Percentiles rank a stretch among this genome's conserved stretches.
Conservation (phyloP, 2,113 vertebrate species). For the Aramus guarauna region DNA sequence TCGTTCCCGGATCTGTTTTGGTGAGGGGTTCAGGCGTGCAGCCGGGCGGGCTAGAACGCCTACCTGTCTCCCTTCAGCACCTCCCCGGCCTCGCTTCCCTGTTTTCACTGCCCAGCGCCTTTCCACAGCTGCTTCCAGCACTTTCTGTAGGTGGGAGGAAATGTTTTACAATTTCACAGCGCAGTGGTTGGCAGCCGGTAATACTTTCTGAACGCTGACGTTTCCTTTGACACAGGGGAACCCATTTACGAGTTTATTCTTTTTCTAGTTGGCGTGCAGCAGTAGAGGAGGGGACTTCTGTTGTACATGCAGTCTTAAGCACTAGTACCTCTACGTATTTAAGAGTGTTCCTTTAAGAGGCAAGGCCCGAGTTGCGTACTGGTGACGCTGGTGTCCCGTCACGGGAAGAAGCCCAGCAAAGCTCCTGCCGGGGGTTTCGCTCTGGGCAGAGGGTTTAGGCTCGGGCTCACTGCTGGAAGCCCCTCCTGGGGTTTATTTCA, state of each 20-base stretch:
- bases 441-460: too few species aligned
- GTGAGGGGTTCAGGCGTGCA: neutral
- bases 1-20: rapidly evolving
- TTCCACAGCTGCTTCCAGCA: neutral
- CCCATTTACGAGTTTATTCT: too few species aligned
- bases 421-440: neutral
- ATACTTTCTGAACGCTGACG: rapidly evolving
- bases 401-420: neutral
- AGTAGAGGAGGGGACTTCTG: neutral
- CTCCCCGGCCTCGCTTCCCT: neutral
- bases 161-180: neutral
- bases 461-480: rapidly evolving
- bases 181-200: neutral
- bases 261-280: too few species aligned
- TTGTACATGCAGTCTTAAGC: neutral
- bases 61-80: neutral
- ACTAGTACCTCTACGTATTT: neutral
- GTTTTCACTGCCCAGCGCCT: rapidly evolving
- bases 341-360: neutral
- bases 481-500: rapidly evolving
- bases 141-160: neutral
- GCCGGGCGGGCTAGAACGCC: too few species aligned
- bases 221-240: neutral
- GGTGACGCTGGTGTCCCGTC: rapidly evolving
- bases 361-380: too few species aligned